Conservation (phyloP, 2,888 invertebrate genomes). For the Atethmia centrago region DNA sequence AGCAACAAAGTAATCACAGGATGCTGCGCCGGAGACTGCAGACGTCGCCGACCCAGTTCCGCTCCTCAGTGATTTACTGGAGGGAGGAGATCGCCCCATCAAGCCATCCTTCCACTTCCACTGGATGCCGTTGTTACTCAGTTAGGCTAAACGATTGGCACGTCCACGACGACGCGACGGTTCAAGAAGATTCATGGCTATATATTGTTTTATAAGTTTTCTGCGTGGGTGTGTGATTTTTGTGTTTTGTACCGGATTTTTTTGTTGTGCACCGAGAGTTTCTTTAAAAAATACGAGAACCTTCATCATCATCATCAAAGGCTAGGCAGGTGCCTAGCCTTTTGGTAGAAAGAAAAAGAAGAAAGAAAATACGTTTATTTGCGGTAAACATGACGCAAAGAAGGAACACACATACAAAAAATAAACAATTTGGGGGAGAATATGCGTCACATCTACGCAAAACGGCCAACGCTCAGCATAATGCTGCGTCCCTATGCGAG, state of each 20-base stretch:
- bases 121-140: conserved; percentile 58
- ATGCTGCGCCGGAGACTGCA: conserved; percentile 56
- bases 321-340: neutral
- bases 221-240: neutral
- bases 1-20: conserved; percentile 56
- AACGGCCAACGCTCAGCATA: too few relatives aligned
- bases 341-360: too few relatives aligned
- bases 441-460: too few relatives aligned
- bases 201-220: conserved; percentile 6
- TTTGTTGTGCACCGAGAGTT: neutral
- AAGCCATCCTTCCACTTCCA: conserved; percentile 58
- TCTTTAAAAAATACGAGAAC: neutral
- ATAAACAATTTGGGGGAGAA: too few relatives aligned
- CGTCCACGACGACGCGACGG: conserved; percentile 15
- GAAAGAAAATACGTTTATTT: too few relatives aligned
- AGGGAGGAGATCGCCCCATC: conserved; percentile 63
- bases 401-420: too few relatives aligned
- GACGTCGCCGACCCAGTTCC: conserved; percentile 63
- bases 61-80: conserved; percentile 68
- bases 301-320: neutral
- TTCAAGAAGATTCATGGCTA: conserved; percentile 28
- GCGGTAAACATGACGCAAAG: too few relatives aligned
- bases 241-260: neutral
- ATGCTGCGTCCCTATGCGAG: too few relatives aligned
- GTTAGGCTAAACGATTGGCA: conserved; percentile 53